Percentiles rank a stretch among this genome's conserved stretches.
These are phyloP conservation scores for Teleogryllus occipitalis DNA, from an alignment of 1,140 invertebrate species.

Conservation along the genomic window DNA sequence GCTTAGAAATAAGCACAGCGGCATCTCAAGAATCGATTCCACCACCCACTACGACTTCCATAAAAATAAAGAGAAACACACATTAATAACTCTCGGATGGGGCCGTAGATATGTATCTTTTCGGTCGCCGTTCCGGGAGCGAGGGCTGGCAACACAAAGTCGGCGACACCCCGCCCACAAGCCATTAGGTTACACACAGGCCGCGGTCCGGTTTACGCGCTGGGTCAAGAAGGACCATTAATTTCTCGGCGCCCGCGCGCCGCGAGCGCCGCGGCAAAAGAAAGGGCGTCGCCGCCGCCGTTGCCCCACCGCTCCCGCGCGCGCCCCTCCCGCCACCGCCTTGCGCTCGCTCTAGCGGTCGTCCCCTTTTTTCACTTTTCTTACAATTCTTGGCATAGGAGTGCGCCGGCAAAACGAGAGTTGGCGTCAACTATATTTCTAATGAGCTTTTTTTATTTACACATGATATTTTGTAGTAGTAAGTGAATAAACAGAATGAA, in stretches of 20 bases:
- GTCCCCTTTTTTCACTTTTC: too few species aligned
- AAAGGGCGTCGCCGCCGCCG: not conserved
- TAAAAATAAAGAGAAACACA: not conserved
- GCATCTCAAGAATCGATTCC: not conserved
- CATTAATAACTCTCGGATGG: not conserved
- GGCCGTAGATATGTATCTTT: not conserved
- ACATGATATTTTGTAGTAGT: too few species aligned
- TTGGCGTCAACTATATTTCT: too few species aligned
- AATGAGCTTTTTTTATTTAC: too few species aligned
- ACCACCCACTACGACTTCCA: not conserved
- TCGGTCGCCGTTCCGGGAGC: not conserved
- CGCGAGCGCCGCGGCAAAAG: not conserved
- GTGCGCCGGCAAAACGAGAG: too few species aligned
- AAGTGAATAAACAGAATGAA: too few species aligned
- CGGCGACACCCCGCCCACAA: not conserved
- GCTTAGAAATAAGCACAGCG: not conserved
- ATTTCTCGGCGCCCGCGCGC: not conserved
- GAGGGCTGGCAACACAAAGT: not conserved
- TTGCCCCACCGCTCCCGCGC: too few species aligned
- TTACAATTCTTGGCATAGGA: too few species aligned
- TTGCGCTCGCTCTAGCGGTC: too few species aligned
- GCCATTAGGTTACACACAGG: constrained; percentile 3
- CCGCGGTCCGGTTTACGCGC: not conserved
- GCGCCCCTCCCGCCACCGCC: too few species aligned
- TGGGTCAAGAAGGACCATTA: not conserved